Evolutionary conservation across 2,888 invertebrate genomes (phyloP).

Genomic region (Coleophora deauratella): DNA sequence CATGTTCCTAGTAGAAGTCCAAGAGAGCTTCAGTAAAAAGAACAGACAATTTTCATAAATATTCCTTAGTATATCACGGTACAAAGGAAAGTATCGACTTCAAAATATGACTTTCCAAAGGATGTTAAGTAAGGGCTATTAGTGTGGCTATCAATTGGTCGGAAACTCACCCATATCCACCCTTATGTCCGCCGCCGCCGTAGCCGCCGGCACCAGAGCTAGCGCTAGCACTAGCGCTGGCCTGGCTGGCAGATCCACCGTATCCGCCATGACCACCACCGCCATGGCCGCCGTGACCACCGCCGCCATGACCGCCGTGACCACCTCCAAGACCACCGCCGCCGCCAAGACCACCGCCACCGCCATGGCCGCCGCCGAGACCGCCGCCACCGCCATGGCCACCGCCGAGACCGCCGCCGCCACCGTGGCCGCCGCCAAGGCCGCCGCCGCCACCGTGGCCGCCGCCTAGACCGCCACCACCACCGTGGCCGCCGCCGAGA

Average conservation of each 20-base stretch:
- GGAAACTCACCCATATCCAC: slow-evolving; percentile 35
- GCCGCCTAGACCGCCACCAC: slow-evolving; percentile 12
- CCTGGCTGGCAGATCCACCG: slow-evolving; percentile 14
- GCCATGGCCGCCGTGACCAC: slow-evolving; percentile 17
- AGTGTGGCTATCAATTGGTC: neutral
- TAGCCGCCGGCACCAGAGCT: slow-evolving; percentile 17
- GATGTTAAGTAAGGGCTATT: neutral
- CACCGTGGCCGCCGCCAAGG: slow-evolving; percentile 12
- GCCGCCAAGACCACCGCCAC: slow-evolving; percentile 19
- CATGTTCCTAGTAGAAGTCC: too few relatives aligned
- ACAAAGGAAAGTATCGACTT: too few relatives aligned
- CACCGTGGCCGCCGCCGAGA: slow-evolving; percentile 17
- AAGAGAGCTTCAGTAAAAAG: too few relatives aligned
- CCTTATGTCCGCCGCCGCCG: slow-evolving; percentile 25
- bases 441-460: slow-evolving; percentile 17
- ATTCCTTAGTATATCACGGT: too few relatives aligned
- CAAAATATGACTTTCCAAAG: neutral
- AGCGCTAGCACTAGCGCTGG: slow-evolving; percentile 18
- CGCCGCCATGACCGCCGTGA: slow-evolving; percentile 11
- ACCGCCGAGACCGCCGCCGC: slow-evolving; percentile 15
- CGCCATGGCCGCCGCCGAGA: slow-evolving; percentile 18
- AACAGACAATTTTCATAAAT: too few relatives aligned
- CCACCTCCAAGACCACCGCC: slow-evolving; percentile 15
- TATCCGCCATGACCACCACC: slow-evolving; percentile 21
- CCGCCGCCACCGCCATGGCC: slow-evolving; percentile 17